These are phyloP conservation scores for Apogon hyalosoma DNA, from an alignment of 2,797 vertebrate species.

Conservation along the genomic window DNA sequence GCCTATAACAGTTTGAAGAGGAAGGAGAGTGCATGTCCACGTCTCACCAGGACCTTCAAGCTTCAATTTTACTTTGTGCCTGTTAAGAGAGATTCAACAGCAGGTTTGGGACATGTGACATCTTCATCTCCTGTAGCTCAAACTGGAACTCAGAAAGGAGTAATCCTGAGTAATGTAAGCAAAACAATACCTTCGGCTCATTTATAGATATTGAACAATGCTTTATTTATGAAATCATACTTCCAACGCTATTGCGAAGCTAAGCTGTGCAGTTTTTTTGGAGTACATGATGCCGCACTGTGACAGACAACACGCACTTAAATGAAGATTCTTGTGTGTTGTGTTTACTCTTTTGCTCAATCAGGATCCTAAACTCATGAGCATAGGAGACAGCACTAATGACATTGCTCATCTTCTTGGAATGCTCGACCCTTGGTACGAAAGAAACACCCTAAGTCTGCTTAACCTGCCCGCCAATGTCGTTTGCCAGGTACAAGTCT, in stretches of 20 bases:
- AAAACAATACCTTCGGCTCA: neutral
- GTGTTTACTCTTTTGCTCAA: conserved; percentile 24
- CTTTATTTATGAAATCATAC: neutral
- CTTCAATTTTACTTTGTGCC: conserved; percentile 95
- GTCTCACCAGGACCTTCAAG: conserved; percentile 90
- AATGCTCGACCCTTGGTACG: conserved; percentile 97
- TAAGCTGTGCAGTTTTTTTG: neutral
- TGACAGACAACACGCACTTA: neutral
- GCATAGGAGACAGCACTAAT: conserved; percentile 88
- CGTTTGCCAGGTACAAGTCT: conserved; percentile 89
- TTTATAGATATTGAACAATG: neutral
- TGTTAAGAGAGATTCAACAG: conserved; percentile 83
- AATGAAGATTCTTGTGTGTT: neutral
- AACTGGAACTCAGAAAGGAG: conserved; percentile 54
- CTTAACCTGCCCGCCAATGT: conserved; percentile 90
- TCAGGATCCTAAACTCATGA: conserved; percentile 64
- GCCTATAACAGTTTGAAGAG: conserved; percentile 91
- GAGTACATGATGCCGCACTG: neutral
- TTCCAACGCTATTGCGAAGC: neutral
- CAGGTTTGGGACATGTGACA: conserved; percentile 11
- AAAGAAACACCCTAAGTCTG: conserved; percentile 93
- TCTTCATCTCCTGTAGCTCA: conserved; percentile 25
- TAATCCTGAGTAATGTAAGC: conserved; percentile 52
- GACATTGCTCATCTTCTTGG: conserved; percentile 94
- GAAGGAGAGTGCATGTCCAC: conserved; percentile 88